A percentile compares a stretch with the other conserved stretches of the same genome.
These are phyloP conservation scores for Carassius auratus DNA, from an alignment of 2,113 vertebrate genomes.

Conservation along the genomic window DNA sequence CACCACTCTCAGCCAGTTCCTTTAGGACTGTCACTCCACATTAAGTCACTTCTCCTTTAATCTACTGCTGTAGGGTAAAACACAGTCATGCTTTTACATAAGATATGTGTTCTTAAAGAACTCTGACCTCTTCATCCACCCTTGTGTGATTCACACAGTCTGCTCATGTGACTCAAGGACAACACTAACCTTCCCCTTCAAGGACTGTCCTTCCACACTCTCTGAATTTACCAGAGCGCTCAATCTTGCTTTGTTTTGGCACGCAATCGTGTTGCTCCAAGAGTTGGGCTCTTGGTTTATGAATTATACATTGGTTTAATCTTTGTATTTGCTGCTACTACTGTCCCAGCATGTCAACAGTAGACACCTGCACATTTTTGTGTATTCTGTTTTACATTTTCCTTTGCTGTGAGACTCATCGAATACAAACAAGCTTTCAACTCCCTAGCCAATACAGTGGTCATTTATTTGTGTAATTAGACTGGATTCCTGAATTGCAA, in stretches of 20 bases:
- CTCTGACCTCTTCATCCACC: not conserved
- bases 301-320: constrained; percentile 3
- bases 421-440: constrained; percentile 42
- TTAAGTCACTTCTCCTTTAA: constrained; percentile 64
- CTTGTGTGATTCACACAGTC: constrained; percentile 51
- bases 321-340: constrained; percentile 5
- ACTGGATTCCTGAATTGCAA: constrained; percentile 30
- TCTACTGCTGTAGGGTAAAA: constrained; percentile 62
- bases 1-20: constrained; percentile 56
- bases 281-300: constrained; percentile 22
- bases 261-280: constrained; percentile 4
- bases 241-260: not conserved
- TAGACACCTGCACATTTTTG: constrained; percentile 29
- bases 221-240: not conserved
- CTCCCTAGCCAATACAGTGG: constrained; percentile 23
- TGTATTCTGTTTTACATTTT: constrained; percentile 34
- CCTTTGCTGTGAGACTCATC: constrained; percentile 49
- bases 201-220: not conserved
- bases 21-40: constrained; percentile 66
- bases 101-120: constrained; percentile 53
- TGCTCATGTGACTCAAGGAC: constrained; percentile 47
- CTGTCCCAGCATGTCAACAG: constrained; percentile 28
- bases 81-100: constrained; percentile 67
- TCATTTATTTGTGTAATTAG: constrained; percentile 37
- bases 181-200: constrained; percentile 50